Percentiles rank a stretch among this genome's conserved stretches.
Conservation (phyloP, 2,113 vertebrate species). For the Gobiocypris rarus region DNA sequence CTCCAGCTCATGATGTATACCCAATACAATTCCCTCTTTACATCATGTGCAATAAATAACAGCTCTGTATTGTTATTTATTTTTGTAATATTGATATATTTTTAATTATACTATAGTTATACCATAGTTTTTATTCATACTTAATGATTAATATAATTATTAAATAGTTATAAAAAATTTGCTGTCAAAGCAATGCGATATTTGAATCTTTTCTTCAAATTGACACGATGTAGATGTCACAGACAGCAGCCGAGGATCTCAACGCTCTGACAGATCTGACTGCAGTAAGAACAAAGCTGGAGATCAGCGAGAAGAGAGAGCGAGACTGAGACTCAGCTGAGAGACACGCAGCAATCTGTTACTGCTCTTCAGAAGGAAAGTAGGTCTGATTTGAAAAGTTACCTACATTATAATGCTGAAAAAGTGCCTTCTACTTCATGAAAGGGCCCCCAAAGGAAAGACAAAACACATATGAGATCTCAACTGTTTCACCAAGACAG, state of each 20-base stretch:
- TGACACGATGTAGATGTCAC: constrained; percentile 59
- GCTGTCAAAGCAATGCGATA: no score
- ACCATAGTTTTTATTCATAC: no score
- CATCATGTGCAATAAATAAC: background rate
- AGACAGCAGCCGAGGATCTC: constrained; percentile 54
- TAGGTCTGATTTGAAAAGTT: constrained; percentile 47
- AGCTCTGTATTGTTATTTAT: background rate
- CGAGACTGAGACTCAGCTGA: constrained; percentile 58
- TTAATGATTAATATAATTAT: no score
- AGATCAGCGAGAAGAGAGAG: constrained; percentile 59
- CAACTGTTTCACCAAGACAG: background rate
- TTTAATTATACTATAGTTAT: background rate
- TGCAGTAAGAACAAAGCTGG: constrained; percentile 63
- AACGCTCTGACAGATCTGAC: constrained; percentile 65
- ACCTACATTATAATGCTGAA: background rate
- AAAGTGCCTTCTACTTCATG: background rate
- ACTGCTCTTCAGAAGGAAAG: constrained; percentile 70
- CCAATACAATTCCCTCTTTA: background rate
- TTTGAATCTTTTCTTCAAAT: no score
- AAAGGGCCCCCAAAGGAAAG: background rate
- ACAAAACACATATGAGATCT: background rate
- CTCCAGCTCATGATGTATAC: background rate
- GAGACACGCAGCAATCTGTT: constrained; percentile 53
- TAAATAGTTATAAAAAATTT: background rate
- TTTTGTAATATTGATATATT: background rate